Evolutionary conservation across 2,888 invertebrate genomes (phyloP), one percentile per base, ranked within the genome.

Genomic region (Ochlodes sylvanus): DNA sequence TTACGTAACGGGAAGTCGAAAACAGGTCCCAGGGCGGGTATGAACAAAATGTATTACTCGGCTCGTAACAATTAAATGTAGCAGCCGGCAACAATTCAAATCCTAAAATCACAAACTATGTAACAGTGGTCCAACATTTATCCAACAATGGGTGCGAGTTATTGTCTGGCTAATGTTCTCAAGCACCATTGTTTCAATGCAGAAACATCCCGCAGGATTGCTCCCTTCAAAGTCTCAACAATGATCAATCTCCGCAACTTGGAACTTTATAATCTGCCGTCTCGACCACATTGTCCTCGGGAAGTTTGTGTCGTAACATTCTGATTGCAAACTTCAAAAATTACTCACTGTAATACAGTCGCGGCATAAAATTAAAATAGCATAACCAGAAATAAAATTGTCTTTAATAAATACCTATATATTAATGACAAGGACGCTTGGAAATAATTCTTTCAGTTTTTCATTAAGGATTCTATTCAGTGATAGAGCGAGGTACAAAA

Each of bases 191-290:
- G 71, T 60, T 60, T 60, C 58, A 12, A 5, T 27, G 58, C 19
- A 60, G 58, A 27, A 44, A 44, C 58, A 60, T 42, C 27, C 44
- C 27, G 44, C 58, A 21, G 58, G 58, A 60, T 42, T 44, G 58
- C 44, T 60, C 42, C 57, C 58, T 60, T 57, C 58, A n/a, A 44
- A 60, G 44, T 57, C 56, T 34, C 63, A 64, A 67, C 67, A 63
- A 72, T 70, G 71, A 73, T 73, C 71, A 69, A 73, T 73, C 69
- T 70, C 14, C 42, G n/a, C 27, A 44, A 60, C 58, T 60, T 19
- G 10, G 44, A 60, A 42, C 7, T 27, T 58, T 70, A 68, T 69
- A 69, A 71, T 71, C 71, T 68, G 38, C 57, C 70, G 55, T 54
- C 58, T 69, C 60, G 56, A 57, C 72, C 66, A 64, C 65, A 70